These are phyloP conservation scores for Acanthurus lineatus DNA, from an alignment of 2,797 vertebrate genomes.

Conservation along the genomic window DNA sequence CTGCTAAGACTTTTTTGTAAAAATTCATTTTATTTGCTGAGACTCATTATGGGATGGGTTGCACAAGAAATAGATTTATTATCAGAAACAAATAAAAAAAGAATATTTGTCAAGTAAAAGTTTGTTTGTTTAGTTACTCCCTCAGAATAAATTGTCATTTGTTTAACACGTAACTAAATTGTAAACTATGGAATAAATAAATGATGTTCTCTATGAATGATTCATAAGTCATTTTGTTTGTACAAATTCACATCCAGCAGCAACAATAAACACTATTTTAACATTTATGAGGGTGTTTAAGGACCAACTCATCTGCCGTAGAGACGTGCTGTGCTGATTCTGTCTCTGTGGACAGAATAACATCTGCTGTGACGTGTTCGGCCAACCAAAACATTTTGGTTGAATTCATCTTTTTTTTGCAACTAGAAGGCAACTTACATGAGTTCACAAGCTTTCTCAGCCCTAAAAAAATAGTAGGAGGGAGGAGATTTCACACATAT, in stretches of 20 bases:
- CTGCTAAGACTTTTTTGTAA: background rate
- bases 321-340: slow-evolving; percentile 13
- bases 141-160: slow-evolving; percentile 15
- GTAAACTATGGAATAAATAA: slow-evolving; percentile 52
- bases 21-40: background rate
- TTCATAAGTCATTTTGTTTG: slow-evolving; percentile 55
- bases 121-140: slow-evolving; percentile 6
- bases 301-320: slow-evolving; percentile 13
- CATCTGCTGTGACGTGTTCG: background rate
- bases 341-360: slow-evolving; percentile 13
- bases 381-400: slow-evolving; percentile 12
- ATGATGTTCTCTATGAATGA: slow-evolving; percentile 44
- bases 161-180: slow-evolving; percentile 21
- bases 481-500: too few relatives aligned
- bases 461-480: too few relatives aligned
- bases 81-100: background rate
- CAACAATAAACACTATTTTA: slow-evolving; percentile 49
- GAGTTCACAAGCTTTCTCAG: background rate
- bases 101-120: background rate
- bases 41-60: background rate
- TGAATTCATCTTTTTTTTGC: background rate
- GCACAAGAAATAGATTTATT: background rate
- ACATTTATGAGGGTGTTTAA: slow-evolving; percentile 48
- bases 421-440: background rate
- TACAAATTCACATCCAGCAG: slow-evolving; percentile 49